These are phyloP conservation scores for Ashinkailepas kermadecensis DNA, from an alignment of 2,888 invertebrate species.

Conservation along the genomic window DNA sequence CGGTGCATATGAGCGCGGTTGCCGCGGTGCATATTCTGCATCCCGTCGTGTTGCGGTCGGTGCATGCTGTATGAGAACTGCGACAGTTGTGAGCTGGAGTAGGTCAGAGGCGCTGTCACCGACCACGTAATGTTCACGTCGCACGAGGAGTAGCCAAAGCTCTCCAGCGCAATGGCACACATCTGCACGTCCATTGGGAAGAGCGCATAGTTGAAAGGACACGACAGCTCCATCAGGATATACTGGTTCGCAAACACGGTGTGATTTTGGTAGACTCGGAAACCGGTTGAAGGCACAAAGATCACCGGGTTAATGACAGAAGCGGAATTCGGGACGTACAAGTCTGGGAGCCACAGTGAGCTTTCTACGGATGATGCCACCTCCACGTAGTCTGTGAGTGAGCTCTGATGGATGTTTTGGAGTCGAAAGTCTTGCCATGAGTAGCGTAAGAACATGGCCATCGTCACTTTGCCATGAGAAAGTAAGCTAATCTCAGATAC, in stretches of 20 bases:
- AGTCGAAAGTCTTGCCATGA: background rate
- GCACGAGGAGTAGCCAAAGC: background rate
- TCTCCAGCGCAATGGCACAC: background rate
- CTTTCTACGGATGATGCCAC: background rate
- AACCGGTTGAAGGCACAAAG: background rate
- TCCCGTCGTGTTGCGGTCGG: background rate
- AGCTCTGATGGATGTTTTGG: too few species aligned
- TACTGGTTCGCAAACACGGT: background rate
- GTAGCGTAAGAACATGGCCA: background rate
- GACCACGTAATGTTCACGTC: background rate
- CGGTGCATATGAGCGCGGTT: background rate
- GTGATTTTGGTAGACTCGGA: background rate
- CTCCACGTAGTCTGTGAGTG: background rate
- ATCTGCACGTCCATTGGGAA: conserved; percentile 5
- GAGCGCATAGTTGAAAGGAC: background rate
- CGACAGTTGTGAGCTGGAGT: background rate
- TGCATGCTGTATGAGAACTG: background rate
- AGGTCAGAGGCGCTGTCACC: background rate
- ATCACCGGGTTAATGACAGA: background rate
- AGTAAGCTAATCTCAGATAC: background rate
- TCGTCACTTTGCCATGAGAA: background rate
- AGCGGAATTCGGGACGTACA: background rate
- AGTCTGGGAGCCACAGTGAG: background rate
- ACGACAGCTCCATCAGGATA: background rate
- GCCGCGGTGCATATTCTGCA: background rate